phyloP scores from a whole-genome alignment of 2,888 invertebrate genomes.

The Patella pellucida region DNA sequence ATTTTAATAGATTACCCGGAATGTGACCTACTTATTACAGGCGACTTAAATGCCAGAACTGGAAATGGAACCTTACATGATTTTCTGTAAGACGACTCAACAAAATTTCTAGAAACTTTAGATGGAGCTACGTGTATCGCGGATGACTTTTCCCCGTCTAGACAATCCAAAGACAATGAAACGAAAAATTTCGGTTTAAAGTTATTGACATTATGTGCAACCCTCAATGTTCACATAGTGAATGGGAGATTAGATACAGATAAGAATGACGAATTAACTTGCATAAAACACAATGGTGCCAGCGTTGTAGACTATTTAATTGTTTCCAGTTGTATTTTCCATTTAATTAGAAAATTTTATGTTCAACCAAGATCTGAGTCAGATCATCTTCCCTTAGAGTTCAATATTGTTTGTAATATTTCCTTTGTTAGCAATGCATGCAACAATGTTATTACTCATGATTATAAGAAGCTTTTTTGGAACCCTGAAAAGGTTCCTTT shows the following conservation, averaged over 20 bases:
- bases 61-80: background rate
- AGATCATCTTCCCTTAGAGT: background rate
- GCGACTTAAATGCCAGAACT: too few species aligned
- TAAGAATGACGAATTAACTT: background rate
- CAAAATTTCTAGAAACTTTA: background rate
- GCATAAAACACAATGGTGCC: background rate
- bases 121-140: background rate
- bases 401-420: background rate
- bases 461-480: background rate
- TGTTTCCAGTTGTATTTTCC: background rate
- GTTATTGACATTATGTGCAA: background rate
- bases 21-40: background rate
- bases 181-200: background rate
- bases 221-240: background rate
- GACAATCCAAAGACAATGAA: constrained; percentile 6
- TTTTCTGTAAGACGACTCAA: background rate
- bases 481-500: background rate
- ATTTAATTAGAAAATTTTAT: background rate
- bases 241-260: background rate
- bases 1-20: background rate
- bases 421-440: background rate
- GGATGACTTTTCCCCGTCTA: background rate
- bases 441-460: too few species aligned
- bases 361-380: too few species aligned
- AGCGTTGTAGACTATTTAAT: background rate